These are phyloP conservation scores for Diadegma fenestrale DNA, from an alignment of 2,888 invertebrate genomes.

Conservation along the genomic window DNA sequence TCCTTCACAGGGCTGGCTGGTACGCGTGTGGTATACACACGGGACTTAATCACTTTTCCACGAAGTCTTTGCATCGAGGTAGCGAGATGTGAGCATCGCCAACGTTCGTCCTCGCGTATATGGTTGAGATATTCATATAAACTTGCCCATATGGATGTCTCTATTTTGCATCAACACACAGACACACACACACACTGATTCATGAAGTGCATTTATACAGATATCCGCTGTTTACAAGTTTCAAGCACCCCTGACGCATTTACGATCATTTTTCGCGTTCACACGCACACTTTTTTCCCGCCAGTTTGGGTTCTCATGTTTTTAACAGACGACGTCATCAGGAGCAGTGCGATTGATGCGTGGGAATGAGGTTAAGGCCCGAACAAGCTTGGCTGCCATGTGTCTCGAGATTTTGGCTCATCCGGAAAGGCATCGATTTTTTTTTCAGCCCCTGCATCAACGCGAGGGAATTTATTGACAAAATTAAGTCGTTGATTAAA, in stretches of 20 bases:
- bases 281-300: conserved; percentile 2
- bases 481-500: conserved; percentile 9
- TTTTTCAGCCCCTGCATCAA: background rate
- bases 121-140: conserved; percentile 43
- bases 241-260: conserved; percentile 43
- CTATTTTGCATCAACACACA: conserved; percentile 51
- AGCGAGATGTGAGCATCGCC: conserved; percentile 47
- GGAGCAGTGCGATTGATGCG: conserved; percentile 6
- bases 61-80: conserved; percentile 41
- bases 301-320: background rate
- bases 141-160: conserved; percentile 48
- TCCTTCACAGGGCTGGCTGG: conserved; percentile 54
- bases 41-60: conserved; percentile 66
- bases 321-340: background rate
- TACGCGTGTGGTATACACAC: conserved; percentile 51
- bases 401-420: background rate
- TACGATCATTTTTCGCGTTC: conserved; percentile 2
- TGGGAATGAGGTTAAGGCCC: background rate
- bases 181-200: conserved; percentile 12
- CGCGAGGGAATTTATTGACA: background rate
- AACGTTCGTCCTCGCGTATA: conserved; percentile 28
- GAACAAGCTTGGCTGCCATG: background rate
- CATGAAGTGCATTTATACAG: background rate
- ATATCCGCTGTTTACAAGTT: conserved; percentile 33
- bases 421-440: background rate